phyloP scores from a whole-genome alignment of 2,113 vertebrate species.

The Microtus montanus region DNA sequence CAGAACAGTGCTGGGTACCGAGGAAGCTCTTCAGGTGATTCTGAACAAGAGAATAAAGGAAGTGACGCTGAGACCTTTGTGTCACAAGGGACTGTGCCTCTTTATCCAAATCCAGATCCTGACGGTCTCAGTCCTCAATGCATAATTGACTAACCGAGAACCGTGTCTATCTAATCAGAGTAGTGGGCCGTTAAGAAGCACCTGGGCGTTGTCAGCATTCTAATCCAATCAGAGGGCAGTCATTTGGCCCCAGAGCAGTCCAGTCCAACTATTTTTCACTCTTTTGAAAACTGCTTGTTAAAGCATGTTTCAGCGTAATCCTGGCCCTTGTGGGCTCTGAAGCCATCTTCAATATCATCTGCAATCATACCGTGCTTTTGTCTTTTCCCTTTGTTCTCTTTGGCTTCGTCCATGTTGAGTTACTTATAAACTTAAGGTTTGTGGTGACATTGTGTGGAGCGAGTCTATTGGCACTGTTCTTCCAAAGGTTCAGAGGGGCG shows the following conservation, averaged over 20 bases:
- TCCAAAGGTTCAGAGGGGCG: neutral
- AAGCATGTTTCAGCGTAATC: neutral
- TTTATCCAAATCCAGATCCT: neutral
- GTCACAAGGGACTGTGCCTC: neutral
- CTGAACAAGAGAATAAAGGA: neutral
- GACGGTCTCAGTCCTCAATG: neutral
- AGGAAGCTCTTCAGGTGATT: neutral
- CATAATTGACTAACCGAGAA: neutral
- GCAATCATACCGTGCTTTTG: neutral
- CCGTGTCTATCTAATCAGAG: neutral
- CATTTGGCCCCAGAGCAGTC: neutral
- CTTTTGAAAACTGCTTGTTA: neutral
- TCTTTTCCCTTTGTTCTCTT: neutral
- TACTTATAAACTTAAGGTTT: neutral
- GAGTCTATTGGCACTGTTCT: neutral
- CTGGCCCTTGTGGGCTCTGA: neutral
- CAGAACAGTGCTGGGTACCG: neutral
- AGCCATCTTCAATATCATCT: neutral
- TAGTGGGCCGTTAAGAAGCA: neutral
- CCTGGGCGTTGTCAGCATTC: neutral
- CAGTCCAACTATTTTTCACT: neutral
- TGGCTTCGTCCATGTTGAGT: neutral
- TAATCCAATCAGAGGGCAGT: neutral
- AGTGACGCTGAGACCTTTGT: neutral
- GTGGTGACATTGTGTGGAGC: neutral